Conservation (phyloP, 2,888 invertebrate species). For the Cancer borealis region DNA sequence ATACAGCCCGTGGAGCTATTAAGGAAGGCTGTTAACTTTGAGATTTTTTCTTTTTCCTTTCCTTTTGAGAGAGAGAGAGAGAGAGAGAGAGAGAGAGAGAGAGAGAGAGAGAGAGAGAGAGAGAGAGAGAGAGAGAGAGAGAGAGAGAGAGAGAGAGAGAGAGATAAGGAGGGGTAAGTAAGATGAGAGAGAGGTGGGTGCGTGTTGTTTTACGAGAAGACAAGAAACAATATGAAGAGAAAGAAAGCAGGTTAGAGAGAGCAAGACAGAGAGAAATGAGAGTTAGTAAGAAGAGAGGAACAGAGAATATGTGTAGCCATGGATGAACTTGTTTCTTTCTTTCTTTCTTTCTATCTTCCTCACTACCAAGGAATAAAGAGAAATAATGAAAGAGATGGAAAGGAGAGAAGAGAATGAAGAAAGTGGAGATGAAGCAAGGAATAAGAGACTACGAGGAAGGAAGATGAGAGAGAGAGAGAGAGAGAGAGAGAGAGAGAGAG, state of each 20-base stretch:
- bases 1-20: neutral
- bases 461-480: too few species aligned
- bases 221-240: neutral
- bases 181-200: too few species aligned
- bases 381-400: neutral
- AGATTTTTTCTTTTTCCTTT: neutral
- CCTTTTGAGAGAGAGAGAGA: neutral
- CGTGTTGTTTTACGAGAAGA: too few species aligned
- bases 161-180: neutral
- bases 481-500: too few species aligned
- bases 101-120: slow-evolving; percentile 20
- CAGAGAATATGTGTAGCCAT: too few species aligned
- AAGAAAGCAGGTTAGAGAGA: neutral
- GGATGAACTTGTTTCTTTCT: too few species aligned
- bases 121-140: neutral
- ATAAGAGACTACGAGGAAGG: too few species aligned
- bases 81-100: neutral
- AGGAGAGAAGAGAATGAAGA: too few species aligned
- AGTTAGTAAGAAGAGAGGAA: neutral
- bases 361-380: neutral
- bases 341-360: too few species aligned
- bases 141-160: neutral
- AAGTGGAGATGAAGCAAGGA: too few species aligned
- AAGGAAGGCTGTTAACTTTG: neutral
- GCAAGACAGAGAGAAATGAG: neutral